Conservation (phyloP, 2,113 vertebrate species). For the Sinocyclocheilus anophthalmus region DNA sequence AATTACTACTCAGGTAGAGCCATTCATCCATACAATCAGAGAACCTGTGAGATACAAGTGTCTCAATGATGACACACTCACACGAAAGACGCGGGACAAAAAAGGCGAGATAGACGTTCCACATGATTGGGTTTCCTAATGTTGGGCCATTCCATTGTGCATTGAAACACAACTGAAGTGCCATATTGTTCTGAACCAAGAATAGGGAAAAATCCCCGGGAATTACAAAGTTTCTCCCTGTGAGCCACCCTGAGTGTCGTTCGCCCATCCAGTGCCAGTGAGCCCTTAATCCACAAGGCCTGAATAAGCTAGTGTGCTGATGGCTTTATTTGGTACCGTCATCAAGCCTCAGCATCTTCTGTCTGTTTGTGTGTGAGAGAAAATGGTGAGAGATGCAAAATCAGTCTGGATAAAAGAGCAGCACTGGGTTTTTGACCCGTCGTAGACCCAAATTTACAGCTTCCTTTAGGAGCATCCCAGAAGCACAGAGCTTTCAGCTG, state of each 20-base stretch:
- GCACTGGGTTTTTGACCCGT: constrained; percentile 12
- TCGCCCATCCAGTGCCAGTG: constrained; percentile 22
- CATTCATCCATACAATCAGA: constrained; percentile 48
- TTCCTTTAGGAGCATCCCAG: constrained; percentile 34
- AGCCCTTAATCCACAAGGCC: constrained; percentile 47
- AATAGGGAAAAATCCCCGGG: constrained; percentile 27
- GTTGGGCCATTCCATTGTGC: constrained; percentile 51
- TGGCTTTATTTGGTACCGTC: constrained; percentile 40
- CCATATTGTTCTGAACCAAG: constrained; percentile 51
- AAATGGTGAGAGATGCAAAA: constrained; percentile 34
- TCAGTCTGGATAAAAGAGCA: constrained; percentile 25
- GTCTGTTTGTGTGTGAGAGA: constrained; percentile 21
- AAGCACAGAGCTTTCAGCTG: constrained; percentile 38
- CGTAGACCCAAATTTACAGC: constrained; percentile 44
- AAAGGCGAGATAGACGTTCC: too few relatives aligned
- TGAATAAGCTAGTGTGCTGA: constrained; percentile 50
- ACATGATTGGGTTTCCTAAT: constrained; percentile 60
- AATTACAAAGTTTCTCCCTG: constrained; percentile 44
- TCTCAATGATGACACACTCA: constrained; percentile 31
- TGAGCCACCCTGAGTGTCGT: neutral
- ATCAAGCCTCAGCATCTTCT: constrained; percentile 13
- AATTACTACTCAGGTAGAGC: constrained; percentile 48
- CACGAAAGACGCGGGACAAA: constrained; percentile 22
- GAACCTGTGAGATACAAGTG: constrained; percentile 42
- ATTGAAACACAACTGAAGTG: constrained; percentile 54